These are phyloP conservation scores for Columba janthina DNA, from an alignment of 2,113 vertebrate species.

Conservation along the genomic window DNA sequence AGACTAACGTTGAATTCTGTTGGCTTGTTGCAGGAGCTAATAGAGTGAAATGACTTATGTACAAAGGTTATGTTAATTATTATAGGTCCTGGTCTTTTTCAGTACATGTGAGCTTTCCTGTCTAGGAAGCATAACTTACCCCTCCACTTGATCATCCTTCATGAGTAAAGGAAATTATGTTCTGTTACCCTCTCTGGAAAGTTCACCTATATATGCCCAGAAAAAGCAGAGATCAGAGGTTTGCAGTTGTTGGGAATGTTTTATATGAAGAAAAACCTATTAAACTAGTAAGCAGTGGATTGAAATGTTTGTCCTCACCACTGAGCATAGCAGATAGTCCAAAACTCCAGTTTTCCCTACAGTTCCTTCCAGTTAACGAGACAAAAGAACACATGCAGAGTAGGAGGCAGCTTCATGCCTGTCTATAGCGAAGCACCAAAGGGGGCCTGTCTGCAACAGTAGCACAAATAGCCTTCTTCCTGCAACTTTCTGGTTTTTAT, in stretches of 20 bases:
- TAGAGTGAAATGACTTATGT: background rate
- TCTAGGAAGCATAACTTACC: background rate
- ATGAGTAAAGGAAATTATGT: background rate
- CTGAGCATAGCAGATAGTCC: background rate
- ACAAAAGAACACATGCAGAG: background rate
- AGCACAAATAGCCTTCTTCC: background rate
- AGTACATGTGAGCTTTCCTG: background rate
- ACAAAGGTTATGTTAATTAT: background rate
- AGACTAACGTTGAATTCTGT: background rate
- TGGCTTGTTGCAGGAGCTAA: background rate
- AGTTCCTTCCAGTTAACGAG: background rate
- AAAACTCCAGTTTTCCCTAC: background rate
- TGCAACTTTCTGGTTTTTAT: constrained; percentile 45
- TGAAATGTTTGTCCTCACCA: background rate
- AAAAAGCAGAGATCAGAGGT: background rate
- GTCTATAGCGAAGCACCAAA: background rate
- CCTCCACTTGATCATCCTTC: background rate
- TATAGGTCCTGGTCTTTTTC: background rate
- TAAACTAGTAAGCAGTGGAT: background rate
- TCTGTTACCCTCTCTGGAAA: background rate
- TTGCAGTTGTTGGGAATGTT: background rate
- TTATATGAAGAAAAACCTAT: background rate
- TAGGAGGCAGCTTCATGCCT: background rate
- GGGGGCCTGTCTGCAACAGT: fast-evolving
- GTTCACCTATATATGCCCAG: background rate